phyloP scores from a whole-genome alignment of 2,888 invertebrate species.

The Steinernema carpocapsae region DNA sequence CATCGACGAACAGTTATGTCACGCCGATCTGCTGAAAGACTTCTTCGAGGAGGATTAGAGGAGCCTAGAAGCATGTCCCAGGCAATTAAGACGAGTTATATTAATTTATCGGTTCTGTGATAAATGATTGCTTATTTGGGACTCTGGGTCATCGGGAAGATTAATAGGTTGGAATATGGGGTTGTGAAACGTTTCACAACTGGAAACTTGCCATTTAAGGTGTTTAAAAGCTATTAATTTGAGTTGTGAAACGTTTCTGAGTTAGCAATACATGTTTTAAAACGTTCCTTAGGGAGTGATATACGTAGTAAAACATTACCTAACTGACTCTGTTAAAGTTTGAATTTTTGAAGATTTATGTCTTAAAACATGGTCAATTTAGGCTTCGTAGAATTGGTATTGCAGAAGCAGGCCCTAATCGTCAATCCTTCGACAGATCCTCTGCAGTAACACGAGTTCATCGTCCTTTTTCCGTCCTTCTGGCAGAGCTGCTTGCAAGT shows the following conservation, averaged over 20 bases:
- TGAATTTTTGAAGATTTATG: too few relatives aligned
- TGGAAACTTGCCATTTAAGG: background rate
- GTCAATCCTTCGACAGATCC: conserved; percentile 50
- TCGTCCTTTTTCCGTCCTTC: conserved; percentile 47
- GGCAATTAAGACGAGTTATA: conserved; percentile 33
- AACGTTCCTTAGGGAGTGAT: too few relatives aligned
- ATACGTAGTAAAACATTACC: too few relatives aligned
- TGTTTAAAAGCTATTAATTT: too few relatives aligned
- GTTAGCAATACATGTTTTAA: too few relatives aligned
- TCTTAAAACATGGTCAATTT: conserved; percentile 26
- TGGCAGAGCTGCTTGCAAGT: conserved; percentile 48
- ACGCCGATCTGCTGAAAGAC: conserved; percentile 46
- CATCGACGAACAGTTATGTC: conserved; percentile 46
- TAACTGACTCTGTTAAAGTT: too few relatives aligned
- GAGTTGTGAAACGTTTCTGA: too few relatives aligned
- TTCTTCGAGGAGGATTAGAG: conserved; percentile 43
- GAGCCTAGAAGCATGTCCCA: too few relatives aligned
- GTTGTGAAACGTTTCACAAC: background rate
- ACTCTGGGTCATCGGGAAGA: background rate
- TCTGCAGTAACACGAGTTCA: conserved; percentile 51
- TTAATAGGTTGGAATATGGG: background rate
- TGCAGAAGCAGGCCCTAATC: conserved; percentile 48
- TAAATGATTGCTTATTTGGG: background rate
- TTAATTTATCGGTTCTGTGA: conserved; percentile 40
- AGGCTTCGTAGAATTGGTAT: conserved; percentile 8